phyloP scores from a whole-genome alignment of 2,113 vertebrate species.

The Passer domesticus region DNA sequence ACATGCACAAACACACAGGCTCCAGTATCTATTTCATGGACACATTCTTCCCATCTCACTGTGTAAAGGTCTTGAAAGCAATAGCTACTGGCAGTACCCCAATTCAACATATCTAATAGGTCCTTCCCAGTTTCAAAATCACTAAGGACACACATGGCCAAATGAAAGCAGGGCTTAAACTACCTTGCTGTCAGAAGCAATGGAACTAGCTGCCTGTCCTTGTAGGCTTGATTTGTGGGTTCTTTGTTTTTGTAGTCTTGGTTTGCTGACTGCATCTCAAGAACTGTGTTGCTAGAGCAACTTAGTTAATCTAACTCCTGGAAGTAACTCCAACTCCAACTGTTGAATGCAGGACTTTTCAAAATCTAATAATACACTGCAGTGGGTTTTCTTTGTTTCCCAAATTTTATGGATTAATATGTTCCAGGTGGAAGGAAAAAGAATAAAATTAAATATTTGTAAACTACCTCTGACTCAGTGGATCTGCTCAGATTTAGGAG shows the following conservation, averaged over 20 bases:
- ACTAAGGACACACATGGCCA: background rate
- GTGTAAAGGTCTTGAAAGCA: conserved; percentile 64
- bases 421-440: background rate
- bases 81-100: conserved; percentile 61
- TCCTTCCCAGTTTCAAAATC: conserved; percentile 47
- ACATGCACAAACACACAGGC: conserved; percentile 26
- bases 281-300: background rate
- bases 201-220: background rate
- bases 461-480: background rate
- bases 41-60: conserved; percentile 52
- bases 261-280: background rate
- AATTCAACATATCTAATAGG: conserved; percentile 40
- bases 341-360: background rate
- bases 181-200: conserved; percentile 28
- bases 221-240: background rate
- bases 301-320: background rate
- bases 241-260: background rate
- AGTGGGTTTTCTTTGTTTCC: background rate
- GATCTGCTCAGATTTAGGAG: background rate
- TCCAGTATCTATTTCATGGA: conserved; percentile 56
- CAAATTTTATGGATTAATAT: background rate
- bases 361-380: background rate
- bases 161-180: background rate
- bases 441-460: background rate
- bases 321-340: background rate